Evolutionary conservation across 2,797 vertebrate genomes (phyloP), one percentile per base, ranked within the genome.

Genomic region (Pyrrhura leucotis): DNA sequence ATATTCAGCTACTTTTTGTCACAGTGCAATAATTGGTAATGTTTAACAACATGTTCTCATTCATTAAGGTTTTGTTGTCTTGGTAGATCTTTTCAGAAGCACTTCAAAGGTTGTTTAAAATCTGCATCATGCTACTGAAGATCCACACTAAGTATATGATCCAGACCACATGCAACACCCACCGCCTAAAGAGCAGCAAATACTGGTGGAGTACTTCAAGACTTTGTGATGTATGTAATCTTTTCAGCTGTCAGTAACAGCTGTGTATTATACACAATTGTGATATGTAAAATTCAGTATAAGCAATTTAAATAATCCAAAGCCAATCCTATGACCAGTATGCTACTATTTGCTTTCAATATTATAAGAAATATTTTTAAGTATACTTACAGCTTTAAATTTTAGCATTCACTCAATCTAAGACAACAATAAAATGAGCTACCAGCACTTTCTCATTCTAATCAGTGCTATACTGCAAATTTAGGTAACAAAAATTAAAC

Each of bases 261-360:
- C 6, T 77, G 39, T 40, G 62, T 14, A 22, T 68, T 31, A 78
- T 29, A 74, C 13, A 47, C 51, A 88, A 47, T 25, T 78, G 74
- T 2, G 15, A 42, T 25, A 45, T 6, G n/a, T 7, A 29, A 45
- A 72, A 78, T 54, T 76, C 0, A 0, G 22, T 39, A 56, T 54
- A 89, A 77, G 48, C n/a, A 59, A 82, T 76, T 75, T 56, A 82
- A 76, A 29, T 23, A 54, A 53, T 92, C 40, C 68, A 68, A 50
- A 76, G 26, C 7, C 89, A 75, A 73, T 75, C 31, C 71, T 0
- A 0, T n/a, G 8, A 44, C 26, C 42, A 62, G 15, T 37, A 81
- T n/a, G 12, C 29, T n/a, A 85, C 7, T 29, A 79, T 6, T 3
- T 42, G 37, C 58, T 84, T 61, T 73, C 45, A 50, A 4, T 29